Evolutionary conservation across 35 echinoderm and acorn worm genomes (phyloP).

Genomic region (Amphiura filiformis): DNA sequence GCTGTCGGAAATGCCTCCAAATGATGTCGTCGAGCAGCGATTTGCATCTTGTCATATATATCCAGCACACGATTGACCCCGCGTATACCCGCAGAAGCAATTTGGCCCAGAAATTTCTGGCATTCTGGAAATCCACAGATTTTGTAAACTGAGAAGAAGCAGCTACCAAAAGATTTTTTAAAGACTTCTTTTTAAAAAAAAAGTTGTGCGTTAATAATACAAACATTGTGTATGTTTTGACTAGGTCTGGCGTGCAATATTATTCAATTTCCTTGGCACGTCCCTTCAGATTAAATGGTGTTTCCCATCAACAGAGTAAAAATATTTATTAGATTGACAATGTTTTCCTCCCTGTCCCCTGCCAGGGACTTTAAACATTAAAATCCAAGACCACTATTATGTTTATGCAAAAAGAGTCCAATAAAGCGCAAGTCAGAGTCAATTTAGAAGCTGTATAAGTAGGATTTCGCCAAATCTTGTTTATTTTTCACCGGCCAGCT

Average conservation of each 20-base stretch:
- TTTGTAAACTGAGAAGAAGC: too few relatives aligned
- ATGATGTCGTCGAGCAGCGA: background rate
- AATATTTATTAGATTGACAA: background rate
- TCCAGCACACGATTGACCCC: too few relatives aligned
- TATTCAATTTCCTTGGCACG: slow-evolving; percentile 1
- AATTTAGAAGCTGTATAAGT: background rate
- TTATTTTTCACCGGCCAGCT: background rate
- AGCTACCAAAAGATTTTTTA: too few relatives aligned
- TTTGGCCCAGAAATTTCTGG: too few relatives aligned
- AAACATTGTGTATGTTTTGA: slow-evolving; percentile 4
- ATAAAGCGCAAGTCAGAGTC: background rate
- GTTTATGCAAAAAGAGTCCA: background rate
- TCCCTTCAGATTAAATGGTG: background rate
- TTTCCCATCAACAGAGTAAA: background rate
- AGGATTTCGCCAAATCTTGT: background rate
- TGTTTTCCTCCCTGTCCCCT: background rate
- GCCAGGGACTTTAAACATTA: background rate
- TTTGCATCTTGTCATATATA: background rate
- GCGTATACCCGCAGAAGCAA: too few relatives aligned
- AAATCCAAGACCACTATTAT: background rate
- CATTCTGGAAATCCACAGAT: too few relatives aligned
- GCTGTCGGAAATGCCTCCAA: background rate
- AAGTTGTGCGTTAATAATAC: background rate
- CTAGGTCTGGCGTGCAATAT: background rate
- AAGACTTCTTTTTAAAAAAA: background rate